Conservation (phyloP, 2,888 invertebrate species). For the Erpobdella octoculata region DNA sequence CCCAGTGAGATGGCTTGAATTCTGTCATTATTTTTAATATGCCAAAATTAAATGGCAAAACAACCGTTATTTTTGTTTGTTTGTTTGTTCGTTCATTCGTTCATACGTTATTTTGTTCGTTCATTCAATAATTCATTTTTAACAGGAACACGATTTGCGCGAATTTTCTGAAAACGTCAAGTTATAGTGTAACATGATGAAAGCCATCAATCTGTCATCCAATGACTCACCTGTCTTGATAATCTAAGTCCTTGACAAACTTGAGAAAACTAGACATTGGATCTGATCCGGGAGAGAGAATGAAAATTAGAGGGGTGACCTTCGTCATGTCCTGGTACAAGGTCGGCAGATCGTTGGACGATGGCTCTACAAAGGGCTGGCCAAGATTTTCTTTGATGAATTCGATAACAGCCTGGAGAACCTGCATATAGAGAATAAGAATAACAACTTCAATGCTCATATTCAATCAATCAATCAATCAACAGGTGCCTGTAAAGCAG, state of each 20-base stretch:
- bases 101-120: no score
- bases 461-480: no score
- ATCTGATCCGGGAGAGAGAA: slow-evolving; percentile 71
- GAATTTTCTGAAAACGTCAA: no score
- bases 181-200: no score
- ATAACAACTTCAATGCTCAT: no score
- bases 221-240: slow-evolving; percentile 49
- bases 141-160: no score
- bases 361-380: slow-evolving; percentile 71
- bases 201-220: no score
- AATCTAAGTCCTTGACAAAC: slow-evolving; percentile 50
- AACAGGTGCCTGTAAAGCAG: not conserved
- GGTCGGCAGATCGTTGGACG: slow-evolving; percentile 60
- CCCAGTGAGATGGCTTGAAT: slow-evolving; percentile 53
- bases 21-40: not conserved
- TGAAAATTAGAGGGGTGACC: slow-evolving; percentile 71
- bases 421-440: slow-evolving; percentile 44
- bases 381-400: slow-evolving; percentile 73
- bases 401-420: slow-evolving; percentile 71
- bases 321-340: slow-evolving; percentile 53
- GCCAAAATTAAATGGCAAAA: not conserved
- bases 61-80: no score
- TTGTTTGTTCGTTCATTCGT: no score
- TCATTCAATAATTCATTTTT: no score
- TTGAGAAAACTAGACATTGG: slow-evolving; percentile 53